Evolutionary conservation across 2,888 invertebrate genomes (phyloP).

Genomic region (Synergus umbraculus): DNA sequence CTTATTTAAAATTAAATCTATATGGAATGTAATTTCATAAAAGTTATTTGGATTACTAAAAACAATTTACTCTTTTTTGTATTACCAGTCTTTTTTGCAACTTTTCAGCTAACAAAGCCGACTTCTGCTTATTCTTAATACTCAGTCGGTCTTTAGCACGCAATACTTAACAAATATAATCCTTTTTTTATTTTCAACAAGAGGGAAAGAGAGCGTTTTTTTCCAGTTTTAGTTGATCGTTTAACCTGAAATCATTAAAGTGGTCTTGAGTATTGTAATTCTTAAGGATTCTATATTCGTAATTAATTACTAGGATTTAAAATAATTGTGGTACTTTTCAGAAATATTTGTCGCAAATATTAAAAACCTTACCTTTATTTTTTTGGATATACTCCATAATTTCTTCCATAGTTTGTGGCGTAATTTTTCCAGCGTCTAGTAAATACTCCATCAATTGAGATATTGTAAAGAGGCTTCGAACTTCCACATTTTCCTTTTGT

Average conservation of each 20-base stretch:
- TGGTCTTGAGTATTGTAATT: neutral
- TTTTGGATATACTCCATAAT: constrained; percentile 80
- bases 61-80: neutral
- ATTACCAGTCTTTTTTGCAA: neutral
- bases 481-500: constrained; percentile 82
- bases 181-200: neutral
- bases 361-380: neutral
- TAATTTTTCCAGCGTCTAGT: constrained; percentile 82
- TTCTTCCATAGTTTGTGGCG: constrained; percentile 80
- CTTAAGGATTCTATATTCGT: neutral
- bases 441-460: constrained; percentile 82
- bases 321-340: neutral
- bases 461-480: constrained; percentile 85
- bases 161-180: neutral
- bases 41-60: neutral
- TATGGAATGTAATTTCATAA: neutral
- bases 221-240: neutral
- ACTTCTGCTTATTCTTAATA: neutral
- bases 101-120: neutral
- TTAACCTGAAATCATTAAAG: neutral
- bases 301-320: neutral
- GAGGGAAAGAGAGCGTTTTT: neutral
- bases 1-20: neutral
- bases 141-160: neutral
- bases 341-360: neutral